Evolutionary conservation across 2,113 vertebrate genomes (phyloP).

Genomic region (Daubentonia madagascariensis): DNA sequence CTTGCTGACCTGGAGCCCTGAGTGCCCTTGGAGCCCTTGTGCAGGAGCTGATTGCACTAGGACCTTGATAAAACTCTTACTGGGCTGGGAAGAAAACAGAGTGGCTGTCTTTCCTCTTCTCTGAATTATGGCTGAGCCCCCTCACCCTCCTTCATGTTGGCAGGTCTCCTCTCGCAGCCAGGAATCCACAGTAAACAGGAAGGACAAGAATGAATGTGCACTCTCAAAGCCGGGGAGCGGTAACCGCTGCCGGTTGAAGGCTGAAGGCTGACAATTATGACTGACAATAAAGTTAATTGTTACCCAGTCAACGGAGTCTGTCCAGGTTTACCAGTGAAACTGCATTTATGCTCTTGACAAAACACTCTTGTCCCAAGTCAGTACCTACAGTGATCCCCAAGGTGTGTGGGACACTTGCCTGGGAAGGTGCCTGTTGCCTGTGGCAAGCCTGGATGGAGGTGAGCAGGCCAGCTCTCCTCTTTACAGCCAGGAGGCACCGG

Average conservation of each 20-base stretch:
- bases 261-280: background rate
- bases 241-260: background rate
- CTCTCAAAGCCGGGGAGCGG: background rate
- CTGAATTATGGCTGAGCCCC: background rate
- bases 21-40: background rate
- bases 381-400: background rate
- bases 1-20: background rate
- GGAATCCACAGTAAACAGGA: background rate
- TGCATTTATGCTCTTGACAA: background rate
- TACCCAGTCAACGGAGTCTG: background rate
- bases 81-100: background rate
- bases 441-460: no score
- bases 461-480: no score
- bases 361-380: background rate
- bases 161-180: background rate
- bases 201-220: background rate
- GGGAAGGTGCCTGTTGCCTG: background rate
- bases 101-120: background rate
- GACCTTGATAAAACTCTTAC: background rate
- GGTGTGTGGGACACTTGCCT: background rate
- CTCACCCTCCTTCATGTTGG: background rate
- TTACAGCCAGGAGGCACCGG: background rate
- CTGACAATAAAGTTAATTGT: constrained; percentile 53
- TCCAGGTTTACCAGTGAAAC: background rate
- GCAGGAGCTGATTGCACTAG: background rate